Evolutionary conservation across 2,888 invertebrate species (phyloP), one percentile per base, ranked within the genome.

Genomic region (Hanleya hanleyi): DNA sequence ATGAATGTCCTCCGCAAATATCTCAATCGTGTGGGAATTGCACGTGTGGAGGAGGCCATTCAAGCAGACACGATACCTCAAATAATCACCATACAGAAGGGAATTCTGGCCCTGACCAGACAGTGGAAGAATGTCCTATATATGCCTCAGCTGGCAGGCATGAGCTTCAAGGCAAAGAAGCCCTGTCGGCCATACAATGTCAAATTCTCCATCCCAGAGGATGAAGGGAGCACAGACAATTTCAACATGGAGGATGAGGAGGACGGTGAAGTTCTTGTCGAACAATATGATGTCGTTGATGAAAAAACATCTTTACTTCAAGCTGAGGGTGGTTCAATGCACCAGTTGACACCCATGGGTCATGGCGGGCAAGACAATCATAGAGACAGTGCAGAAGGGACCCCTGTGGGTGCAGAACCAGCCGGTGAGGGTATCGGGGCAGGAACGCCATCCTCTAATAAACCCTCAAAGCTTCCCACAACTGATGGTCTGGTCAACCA

Each of bases 41-140:
- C 93, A 4, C 93, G 94, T 26, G 94, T 97, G 78, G 97, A 97
- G 91, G 93, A 93, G 1, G 96, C 96, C 90, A 93, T 98, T 51
- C 93, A 94, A 49, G 95, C 96, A 83, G 92, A 95, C 15, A 95
- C 96, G 85, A 93, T 97, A 75, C 98, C 98, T 0, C 95, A 95
- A 75, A 91, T 97, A 15, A 96, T 96, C 77, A 97, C 96, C 0
- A 92, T 98, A 47, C 92, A 97, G 89, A 97, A 97, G 69, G 98
- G 98, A 36, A 95, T 98, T n/a, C 96, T 98, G 88, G 98, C 98
- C 35, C 92, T 98, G 70, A 97, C 97, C 86, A 93, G 98, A 0
- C 98, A 98, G 89, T 98, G 98, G 98, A 98, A 98, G 91, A 97
- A 97, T 90, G 95, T 96, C 2, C 92, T 98, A 29, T 97, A 98